Base-by-base conservation (phyloP, 2,888 invertebrate species). In the Chydorus sphaericus region DNA sequence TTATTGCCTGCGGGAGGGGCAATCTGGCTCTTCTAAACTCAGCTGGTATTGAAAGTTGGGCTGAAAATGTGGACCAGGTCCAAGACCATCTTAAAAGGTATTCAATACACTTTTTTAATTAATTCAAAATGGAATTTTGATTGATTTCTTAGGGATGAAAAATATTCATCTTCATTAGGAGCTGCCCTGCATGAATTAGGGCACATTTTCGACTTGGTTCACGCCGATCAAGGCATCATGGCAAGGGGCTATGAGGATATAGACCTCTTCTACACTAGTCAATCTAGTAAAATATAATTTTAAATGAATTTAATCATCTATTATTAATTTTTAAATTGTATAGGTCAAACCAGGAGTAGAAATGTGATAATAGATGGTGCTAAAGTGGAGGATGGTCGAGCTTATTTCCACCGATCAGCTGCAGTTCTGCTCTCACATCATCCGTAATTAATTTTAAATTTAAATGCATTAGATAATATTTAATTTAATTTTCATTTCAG, bases 201-300 rank as follows among this genome's bases (percentile, higher is more conserved):
- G 16, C 96, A 96, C 68, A 88, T 88, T 1, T 91, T 96, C 69
- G 91, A 93, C 71, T 76, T 96, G 57, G 93, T 91, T 0, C 94
- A 96, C 68, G 86, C 90, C 0, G 78, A 80, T 62, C 80, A 83
- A 62, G 94, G 94, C 18, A 85, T 96, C 58, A 96, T 96, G 96
- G 89, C 88, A 39, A 78, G 84, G 67, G 90, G 88, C 39, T 90
- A 89, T 67, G 87, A 89, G 68, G 82, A 86, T 63, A 77, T 90
- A 55, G 81, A 86, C 66, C 76, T 81, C 57, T 81, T 87, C 33
- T 87, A 90, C 65, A 28, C 26, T 18, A 23, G 30, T 20, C 16
- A 18, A 11, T n/a, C n/a, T n/a, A 33, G 18, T 20, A 30, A 52
- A 50, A 29, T 29, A 28, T 23, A 23, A n/a, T 28, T 29, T 50